A percentile compares a stretch with the other conserved stretches of the same genome.
Conservation (phyloP, 2,113 vertebrate species). For the Sula dactylatra region DNA sequence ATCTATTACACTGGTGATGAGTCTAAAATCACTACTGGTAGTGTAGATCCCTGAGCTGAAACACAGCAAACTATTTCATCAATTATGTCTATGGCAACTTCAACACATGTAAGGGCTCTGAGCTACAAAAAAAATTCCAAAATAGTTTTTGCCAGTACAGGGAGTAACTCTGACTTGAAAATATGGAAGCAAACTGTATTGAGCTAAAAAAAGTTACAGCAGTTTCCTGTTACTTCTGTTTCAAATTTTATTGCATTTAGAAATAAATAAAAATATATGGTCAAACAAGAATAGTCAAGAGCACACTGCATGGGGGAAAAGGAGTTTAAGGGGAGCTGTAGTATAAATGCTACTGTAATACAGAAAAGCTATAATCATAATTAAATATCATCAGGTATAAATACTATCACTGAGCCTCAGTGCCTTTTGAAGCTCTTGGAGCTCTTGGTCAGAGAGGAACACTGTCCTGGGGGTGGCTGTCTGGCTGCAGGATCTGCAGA, state of each 20-base stretch:
- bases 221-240: not conserved
- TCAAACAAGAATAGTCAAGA: not conserved
- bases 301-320: not conserved
- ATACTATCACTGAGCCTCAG: not conserved
- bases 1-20: not conserved
- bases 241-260: not conserved
- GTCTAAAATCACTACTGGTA: not conserved
- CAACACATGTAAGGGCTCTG: not conserved
- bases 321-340: not conserved
- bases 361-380: not conserved
- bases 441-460: not conserved
- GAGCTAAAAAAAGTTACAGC: not conserved
- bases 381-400: not conserved
- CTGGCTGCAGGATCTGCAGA: not conserved
- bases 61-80: not conserved
- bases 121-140: not conserved
- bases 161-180: not conserved
- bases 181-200: not conserved
- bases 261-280: not conserved
- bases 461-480: not conserved
- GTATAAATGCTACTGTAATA: not conserved
- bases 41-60: not conserved
- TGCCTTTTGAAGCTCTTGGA: rapidly evolving
- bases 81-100: not conserved
- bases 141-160: not conserved